Evolutionary conservation across 1,140 invertebrate genomes (phyloP), one percentile per base, ranked within the genome.

Genomic region (Leptestheria dahalacensis): DNA sequence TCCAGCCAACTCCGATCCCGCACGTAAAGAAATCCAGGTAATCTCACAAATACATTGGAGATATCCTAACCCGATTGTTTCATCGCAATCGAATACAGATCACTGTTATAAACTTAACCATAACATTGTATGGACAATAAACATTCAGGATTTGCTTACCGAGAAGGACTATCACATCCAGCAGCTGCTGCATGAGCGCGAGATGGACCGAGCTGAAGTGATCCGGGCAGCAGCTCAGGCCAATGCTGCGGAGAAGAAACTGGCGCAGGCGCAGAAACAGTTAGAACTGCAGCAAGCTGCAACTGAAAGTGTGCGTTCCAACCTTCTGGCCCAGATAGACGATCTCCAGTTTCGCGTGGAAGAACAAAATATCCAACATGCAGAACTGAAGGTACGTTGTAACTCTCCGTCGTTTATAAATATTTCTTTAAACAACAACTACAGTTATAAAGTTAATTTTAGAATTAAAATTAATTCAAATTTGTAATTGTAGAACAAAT

Each of bases 101-200:
- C n/a, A n/a, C n/a, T n/a, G n/a, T n/a, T n/a, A n/a, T n/a, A n/a
- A n/a, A n/a, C n/a, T n/a, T n/a, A n/a, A n/a, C n/a, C n/a, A n/a
- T 41, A 9, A 41, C 6, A 41, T 9, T 9, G 33, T 41, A 9
- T 41, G 33, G 6, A 9, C 15, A 15, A 9, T 41, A 9, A 41
- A 33, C 41, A 21, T 52, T 29, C 69, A 96, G 90, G 90, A 94
- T 70, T 74, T 88, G 25, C 72, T 96, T 59, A 85, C 87, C 69
- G 91, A 95, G 71, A 97, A 94, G 70, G 88, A 94, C 68, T 82
- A 88, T 61, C 89, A 96, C 67, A 85, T 97, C 65, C 89, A 93
- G 68, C 82, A 88, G 66, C 75, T 97, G 48, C 78, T 94, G 69
- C 84, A 84, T 61, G 91, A 96, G 69, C 73, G 89, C 57, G 91